Conservation (phyloP, 2,797 vertebrate species). For the Poeciliopsis gracilis region DNA sequence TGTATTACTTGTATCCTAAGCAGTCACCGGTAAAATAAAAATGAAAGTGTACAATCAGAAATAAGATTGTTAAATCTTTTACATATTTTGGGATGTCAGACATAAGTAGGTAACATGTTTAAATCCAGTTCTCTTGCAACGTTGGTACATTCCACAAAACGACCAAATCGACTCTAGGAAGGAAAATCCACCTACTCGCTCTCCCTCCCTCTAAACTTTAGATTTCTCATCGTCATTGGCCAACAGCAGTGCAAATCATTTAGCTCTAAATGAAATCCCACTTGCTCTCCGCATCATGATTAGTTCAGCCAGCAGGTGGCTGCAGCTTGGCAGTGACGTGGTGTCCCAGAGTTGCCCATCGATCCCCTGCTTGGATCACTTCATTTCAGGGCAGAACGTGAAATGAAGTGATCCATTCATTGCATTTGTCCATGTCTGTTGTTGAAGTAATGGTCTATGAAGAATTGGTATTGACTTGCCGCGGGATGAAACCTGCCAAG, state of each 20-base stretch:
- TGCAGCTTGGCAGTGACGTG: not conserved
- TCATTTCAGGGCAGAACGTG: slow-evolving; percentile 28
- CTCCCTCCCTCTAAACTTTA: slow-evolving; percentile 38
- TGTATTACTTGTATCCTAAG: not conserved
- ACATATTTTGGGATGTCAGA: slow-evolving; percentile 13
- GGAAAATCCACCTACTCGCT: slow-evolving; percentile 32
- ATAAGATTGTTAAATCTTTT: not conserved
- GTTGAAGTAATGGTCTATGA: slow-evolving; percentile 57
- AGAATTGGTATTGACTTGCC: slow-evolving; percentile 57
- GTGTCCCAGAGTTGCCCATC: too few species aligned
- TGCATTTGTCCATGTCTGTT: slow-evolving; percentile 46
- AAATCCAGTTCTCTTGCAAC: slow-evolving; percentile 28
- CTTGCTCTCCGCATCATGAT: slow-evolving; percentile 33
- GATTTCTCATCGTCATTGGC: slow-evolving; percentile 56
- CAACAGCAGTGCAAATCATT: slow-evolving; percentile 43
- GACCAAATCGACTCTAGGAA: slow-evolving; percentile 42
- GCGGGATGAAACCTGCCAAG: slow-evolving; percentile 29
- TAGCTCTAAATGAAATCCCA: slow-evolving; percentile 50
- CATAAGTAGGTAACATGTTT: slow-evolving; percentile 21
- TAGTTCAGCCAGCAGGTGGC: slow-evolving; percentile 47
- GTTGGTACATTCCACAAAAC: slow-evolving; percentile 34
- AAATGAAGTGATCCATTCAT: not conserved
- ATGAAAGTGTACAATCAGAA: not conserved
- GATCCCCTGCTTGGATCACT: slow-evolving; percentile 48
- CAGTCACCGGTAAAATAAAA: slow-evolving; percentile 15